Base-by-base conservation (phyloP, 2,888 invertebrate species). In the Smittia sp. region DNA sequence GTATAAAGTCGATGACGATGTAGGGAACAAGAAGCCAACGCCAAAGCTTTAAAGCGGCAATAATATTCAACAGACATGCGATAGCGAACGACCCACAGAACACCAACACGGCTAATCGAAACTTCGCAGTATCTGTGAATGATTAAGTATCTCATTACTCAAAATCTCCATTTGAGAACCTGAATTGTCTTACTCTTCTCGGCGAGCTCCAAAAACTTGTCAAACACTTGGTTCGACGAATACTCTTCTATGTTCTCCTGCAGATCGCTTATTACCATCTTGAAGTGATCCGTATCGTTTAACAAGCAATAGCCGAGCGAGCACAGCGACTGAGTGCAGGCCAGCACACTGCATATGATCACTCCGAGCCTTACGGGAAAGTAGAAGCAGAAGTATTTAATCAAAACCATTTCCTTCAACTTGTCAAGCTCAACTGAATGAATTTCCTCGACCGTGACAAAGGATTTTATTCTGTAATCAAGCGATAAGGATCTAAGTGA, bases 311-410 rank as follows among this genome's bases (percentile, higher is more conserved):
- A 24, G 13, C 6, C 18, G 4, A 69, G 27, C 1, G 9, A 3
- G 27, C 2, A 11, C 0, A 52, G 9, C 15, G n/a, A 9, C 15
- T 54, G 22, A 4, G 54, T 9, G 27, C 46, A 27, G 4, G 15
- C 25, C 6, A 72, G 4, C 18, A 15, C 4, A n/a, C 54, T 54
- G n/a, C 39, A 58, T 13, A 72, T 58, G 4, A 72, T 39, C 7
- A 72, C 72, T 22, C 72, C 72, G 18, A 72, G n/a, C 20, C 72
- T 41, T 13, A 72, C 72, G 4, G 72, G 72, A 1, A 72, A 18
- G 22, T 41, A 72, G 9, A 38, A 58, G 15, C 58, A 72, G 15
- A 72, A 72, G 15, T 62, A 72, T 41, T 72, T 72, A 39, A 72
- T 72, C 24, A 72, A 9, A 32, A 72, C 72, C 72, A 72, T 72